These are phyloP conservation scores for Orthosia gracilis DNA, from an alignment of 2,888 invertebrate genomes.

Conservation along the genomic window DNA sequence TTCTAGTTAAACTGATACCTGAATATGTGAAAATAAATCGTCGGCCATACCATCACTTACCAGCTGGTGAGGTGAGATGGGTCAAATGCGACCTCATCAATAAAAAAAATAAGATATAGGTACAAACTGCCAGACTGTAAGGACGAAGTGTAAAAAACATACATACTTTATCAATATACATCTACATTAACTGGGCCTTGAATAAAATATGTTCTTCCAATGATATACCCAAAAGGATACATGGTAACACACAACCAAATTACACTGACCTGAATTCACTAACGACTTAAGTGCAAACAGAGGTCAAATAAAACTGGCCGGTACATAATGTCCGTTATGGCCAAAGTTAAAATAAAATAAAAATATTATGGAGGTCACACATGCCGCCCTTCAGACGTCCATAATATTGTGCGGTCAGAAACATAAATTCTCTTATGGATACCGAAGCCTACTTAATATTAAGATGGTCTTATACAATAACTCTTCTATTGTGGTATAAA, in stretches of 20 bases:
- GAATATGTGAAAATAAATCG: background rate
- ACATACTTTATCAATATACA: constrained; percentile 55
- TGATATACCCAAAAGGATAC: constrained; percentile 54
- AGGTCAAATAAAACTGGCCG: constrained; percentile 47
- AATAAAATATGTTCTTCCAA: constrained; percentile 61
- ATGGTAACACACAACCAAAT: constrained; percentile 44
- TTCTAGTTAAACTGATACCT: background rate
- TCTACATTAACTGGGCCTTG: constrained; percentile 41
- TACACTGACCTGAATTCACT: constrained; percentile 31
- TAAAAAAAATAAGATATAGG: background rate
- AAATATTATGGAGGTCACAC: constrained; percentile 66
- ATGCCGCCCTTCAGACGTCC: constrained; percentile 64
- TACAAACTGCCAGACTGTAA: background rate
- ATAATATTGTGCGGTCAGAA: constrained; percentile 47
- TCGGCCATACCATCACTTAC: background rate
- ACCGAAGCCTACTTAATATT: constrained; percentile 49
- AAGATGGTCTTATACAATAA: constrained; percentile 28
- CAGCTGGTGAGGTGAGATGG: too few species aligned
- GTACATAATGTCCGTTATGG: constrained; percentile 50
- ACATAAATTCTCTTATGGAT: constrained; percentile 59
- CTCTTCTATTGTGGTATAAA: constrained; percentile 20
- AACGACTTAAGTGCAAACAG: constrained; percentile 38
- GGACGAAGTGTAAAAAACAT: constrained; percentile 1
- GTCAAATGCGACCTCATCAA: background rate
- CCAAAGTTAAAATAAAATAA: constrained; percentile 67